These are phyloP conservation scores for Virgularia gustaviana DNA, from an alignment of 92 coral and sea anemone genomes.

Conservation along the genomic window DNA sequence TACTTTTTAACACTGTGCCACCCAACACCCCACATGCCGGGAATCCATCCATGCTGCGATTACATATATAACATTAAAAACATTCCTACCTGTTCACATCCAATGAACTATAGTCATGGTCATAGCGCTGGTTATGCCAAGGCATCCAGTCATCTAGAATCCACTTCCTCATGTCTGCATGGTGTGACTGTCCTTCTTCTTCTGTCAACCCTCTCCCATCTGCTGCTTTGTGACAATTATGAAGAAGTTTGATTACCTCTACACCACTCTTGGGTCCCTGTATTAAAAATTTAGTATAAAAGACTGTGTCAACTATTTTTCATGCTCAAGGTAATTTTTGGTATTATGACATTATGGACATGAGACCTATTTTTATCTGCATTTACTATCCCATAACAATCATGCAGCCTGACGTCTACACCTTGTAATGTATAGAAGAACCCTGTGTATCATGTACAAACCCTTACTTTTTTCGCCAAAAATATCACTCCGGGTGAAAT, in stretches of 20 bases:
- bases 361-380: no score
- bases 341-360: neutral
- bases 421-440: no score
- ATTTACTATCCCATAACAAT: no score
- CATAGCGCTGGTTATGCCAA: neutral
- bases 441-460: no score
- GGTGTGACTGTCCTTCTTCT: neutral
- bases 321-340: neutral
- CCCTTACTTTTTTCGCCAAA: no score
- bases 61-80: neutral
- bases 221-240: neutral
- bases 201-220: neutral
- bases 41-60: neutral
- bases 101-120: neutral
- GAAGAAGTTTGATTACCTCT: neutral
- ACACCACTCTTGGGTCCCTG: slow-evolving; percentile 1
- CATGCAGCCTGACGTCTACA: no score
- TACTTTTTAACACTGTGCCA: no score
- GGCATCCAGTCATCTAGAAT: neutral
- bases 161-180: neutral
- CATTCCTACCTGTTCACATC: neutral
- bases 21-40: no score
- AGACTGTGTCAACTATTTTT: no score
- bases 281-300: no score
- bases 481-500: no score